Base-by-base conservation (phyloP, 2,113 vertebrate genomes). In the Hiodon alosoides region DNA sequence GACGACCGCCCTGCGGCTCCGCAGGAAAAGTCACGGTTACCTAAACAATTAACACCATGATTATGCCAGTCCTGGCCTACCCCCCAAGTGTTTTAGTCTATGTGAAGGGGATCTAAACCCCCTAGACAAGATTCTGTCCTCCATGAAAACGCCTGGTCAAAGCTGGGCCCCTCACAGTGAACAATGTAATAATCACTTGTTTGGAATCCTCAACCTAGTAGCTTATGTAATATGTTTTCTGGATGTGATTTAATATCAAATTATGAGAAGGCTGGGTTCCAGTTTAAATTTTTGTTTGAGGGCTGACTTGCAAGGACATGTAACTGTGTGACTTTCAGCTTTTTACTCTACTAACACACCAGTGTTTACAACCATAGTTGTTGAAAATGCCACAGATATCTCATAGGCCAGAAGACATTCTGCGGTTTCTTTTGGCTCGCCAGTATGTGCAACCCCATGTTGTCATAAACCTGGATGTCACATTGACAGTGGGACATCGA, bases 41-140 rank as follows among this genome's bases (percentile, higher is more conserved):
- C 66, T 77, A 61, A 58, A 80, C 80, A 80, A 75, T 79, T 77
- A 78, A 76, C 52, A 46, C 14, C 70, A 67, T 31, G 67, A 78
- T 52, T 76, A 77, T 69, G 48, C 64, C 55, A 69, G 17, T 68
- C 67, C 58, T 16, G 10, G 58, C 68, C 69, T 14, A 17, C 55
- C 78, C 71, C 61, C 55, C 74, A 60, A 74, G 31, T 71, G 16
- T 72, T 50, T 64, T 51, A 73, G 1, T 7, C 53, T 54, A 48
- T 50, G 47, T 71, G 17, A 72, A 46, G 17, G 54, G n/a, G 57
- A 31, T 58, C 5, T 6, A 31, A 6, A 53, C 13, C 48, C 59
- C 50, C 74, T 31, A 53, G 14, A 61, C n/a, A 75, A 58, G 67
- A 55, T 73, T 51, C 9, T 13, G 14, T 60, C 14, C 70, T 50